phyloP scores from a whole-genome alignment of 2,797 vertebrate species.

The Poliocrania exsul region DNA sequence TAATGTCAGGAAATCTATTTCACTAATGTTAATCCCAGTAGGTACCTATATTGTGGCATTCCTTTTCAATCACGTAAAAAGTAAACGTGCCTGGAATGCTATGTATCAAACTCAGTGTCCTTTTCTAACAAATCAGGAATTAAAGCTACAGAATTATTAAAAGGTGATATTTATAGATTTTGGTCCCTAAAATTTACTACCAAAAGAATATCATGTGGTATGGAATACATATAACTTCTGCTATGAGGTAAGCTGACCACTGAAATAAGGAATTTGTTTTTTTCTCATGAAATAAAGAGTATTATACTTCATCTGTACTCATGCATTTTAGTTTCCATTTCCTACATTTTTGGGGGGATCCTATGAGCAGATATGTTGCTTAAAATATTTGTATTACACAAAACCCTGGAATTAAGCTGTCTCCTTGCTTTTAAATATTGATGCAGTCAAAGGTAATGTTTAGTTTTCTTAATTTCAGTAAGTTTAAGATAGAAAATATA shows the following conservation, averaged over 20 bases:
- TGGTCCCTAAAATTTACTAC: not conserved
- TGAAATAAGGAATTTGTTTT: not conserved
- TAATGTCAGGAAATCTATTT: constrained; percentile 23
- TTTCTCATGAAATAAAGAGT: not conserved
- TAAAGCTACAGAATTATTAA: not conserved
- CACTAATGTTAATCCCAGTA: not conserved
- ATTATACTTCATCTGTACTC: not conserved
- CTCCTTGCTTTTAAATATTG: not conserved
- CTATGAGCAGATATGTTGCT: not conserved
- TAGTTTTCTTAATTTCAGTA: not conserved
- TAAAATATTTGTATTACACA: not conserved
- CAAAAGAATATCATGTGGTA: not conserved
- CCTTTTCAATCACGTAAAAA: not conserved
- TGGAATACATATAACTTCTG: not conserved
- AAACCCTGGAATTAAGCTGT: not conserved
- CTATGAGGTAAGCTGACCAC: not conserved
- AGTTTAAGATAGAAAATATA: not conserved
- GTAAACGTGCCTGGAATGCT: not conserved
- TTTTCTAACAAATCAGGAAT: not conserved
- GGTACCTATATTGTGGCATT: not conserved
- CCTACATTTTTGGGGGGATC: not conserved
- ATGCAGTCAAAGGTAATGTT: not conserved
- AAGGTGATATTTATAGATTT: not conserved
- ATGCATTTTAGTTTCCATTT: not conserved
- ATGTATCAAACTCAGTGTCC: not conserved